Conservation (phyloP, 1,140 invertebrate genomes). For the Drosophila nebulosa region DNA sequence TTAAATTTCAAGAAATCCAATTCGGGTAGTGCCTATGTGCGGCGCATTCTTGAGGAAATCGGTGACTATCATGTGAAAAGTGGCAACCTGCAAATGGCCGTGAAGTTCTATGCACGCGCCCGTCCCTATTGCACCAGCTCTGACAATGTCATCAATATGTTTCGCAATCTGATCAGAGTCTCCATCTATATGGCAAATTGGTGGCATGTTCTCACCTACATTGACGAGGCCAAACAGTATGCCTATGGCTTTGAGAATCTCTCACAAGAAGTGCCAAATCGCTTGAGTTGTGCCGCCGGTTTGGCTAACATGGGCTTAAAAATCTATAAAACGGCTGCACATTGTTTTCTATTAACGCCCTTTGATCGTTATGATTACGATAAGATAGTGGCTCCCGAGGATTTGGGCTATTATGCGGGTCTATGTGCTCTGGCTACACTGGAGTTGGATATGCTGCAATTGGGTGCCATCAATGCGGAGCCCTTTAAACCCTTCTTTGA, state of each 20-base stretch:
- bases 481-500: conserved; percentile 40
- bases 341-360: conserved; percentile 44
- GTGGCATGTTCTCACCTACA: conserved; percentile 65
- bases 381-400: conserved; percentile 50
- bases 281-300: conserved; percentile 49
- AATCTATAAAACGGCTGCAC: conserved; percentile 48
- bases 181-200: conserved; percentile 66
- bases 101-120: conserved; percentile 55
- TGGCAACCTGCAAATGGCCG: conserved; percentile 51
- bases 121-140: conserved; percentile 59
- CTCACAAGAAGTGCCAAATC: conserved; percentile 22
- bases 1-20: conserved; percentile 57
- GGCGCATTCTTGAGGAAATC: conserved; percentile 56
- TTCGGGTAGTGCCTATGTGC: conserved; percentile 45
- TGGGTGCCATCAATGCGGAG: conserved; percentile 22
- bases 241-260: conserved; percentile 37
- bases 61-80: conserved; percentile 59
- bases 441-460: conserved; percentile 23
- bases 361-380: conserved; percentile 46
- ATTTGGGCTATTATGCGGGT: conserved; percentile 44
- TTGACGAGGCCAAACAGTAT: conserved; percentile 63
- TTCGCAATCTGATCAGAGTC: conserved; percentile 47
- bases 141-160: conserved; percentile 59
- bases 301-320: conserved; percentile 55
- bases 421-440: conserved; percentile 52